Percentiles rank a stretch among this genome's conserved stretches.
Evolutionary conservation across 2,888 invertebrate genomes (phyloP).

Genomic region (Drosophila atroscutellata): DNA sequence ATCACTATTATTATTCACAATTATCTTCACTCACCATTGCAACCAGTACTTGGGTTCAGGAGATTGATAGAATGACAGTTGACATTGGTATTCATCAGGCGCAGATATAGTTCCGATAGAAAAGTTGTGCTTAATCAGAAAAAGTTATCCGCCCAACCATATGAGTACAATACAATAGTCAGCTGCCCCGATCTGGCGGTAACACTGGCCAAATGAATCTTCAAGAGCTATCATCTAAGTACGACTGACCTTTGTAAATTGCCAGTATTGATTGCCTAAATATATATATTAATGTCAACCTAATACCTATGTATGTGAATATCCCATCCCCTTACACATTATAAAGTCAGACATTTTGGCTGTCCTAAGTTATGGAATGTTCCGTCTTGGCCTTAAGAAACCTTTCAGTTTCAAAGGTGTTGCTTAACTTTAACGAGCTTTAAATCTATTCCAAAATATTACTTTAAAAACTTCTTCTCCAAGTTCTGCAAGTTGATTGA

Average conservation of each 20-base stretch:
- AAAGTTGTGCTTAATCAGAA: not conserved
- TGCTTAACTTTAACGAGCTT: not conserved
- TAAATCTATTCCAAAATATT: not conserved
- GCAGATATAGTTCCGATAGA: not conserved
- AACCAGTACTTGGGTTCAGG: accelerated
- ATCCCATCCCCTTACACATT: too few species aligned
- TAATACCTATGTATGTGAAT: too few species aligned
- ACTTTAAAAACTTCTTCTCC: not conserved
- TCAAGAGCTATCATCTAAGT: too few species aligned
- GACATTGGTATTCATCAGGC: not conserved
- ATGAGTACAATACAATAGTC: not conserved
- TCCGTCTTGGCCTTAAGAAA: too few species aligned
- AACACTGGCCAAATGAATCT: not conserved
- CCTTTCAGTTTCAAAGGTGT: too few species aligned
- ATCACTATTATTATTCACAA: not conserved
- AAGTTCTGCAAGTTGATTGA: not conserved
- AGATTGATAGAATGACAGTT: not conserved
- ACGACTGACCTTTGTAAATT: too few species aligned
- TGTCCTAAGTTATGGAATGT: too few species aligned
- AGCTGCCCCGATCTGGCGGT: too few species aligned
- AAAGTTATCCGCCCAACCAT: not conserved
- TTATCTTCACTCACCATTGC: not conserved
- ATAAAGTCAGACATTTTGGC: too few species aligned
- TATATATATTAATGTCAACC: not conserved
- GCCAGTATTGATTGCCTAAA: not conserved